Conservation (phyloP, 2,888 invertebrate genomes). For the Kryphioiulus occultus region DNA sequence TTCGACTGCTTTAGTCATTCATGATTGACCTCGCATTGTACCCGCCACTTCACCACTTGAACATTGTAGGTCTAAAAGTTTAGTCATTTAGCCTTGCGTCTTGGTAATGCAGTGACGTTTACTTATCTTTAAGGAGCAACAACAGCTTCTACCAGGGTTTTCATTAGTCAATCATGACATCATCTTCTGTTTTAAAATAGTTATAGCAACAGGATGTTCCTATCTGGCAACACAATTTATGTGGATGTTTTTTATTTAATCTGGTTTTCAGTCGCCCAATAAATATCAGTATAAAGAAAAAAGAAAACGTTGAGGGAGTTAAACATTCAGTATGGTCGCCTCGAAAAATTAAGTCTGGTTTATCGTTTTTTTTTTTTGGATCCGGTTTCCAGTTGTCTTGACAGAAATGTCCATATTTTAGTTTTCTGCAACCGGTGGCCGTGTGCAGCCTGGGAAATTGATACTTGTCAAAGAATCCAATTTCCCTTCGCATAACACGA, state of each 20-base stretch:
- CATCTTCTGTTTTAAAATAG: constrained; percentile 14
- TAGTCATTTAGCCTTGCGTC: neutral
- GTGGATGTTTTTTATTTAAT: neutral
- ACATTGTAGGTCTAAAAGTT: too few relatives aligned
- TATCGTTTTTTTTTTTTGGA: neutral
- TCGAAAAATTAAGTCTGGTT: neutral
- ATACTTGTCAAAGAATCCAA: neutral
- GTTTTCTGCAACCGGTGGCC: neutral
- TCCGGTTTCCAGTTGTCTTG: constrained; percentile 23
- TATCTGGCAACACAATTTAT: constrained; percentile 1
- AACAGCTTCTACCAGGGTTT: neutral
- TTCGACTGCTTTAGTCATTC: neutral
- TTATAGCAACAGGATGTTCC: neutral
- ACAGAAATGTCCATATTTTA: neutral
- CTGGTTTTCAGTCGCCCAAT: neutral
- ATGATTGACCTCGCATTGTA: neutral
- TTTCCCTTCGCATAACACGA: neutral
- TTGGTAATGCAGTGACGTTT: neutral
- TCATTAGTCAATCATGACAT: neutral
- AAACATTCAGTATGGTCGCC: neutral
- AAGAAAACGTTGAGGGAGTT: neutral
- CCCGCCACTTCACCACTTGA: too few relatives aligned
- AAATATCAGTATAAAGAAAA: neutral
- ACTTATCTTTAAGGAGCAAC: neutral
- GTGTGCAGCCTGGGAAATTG: neutral